Percentiles rank a stretch among this genome's conserved stretches.
Evolutionary conservation across 2,888 invertebrate species (phyloP).

Genomic region (Nemotelus pantherinus): DNA sequence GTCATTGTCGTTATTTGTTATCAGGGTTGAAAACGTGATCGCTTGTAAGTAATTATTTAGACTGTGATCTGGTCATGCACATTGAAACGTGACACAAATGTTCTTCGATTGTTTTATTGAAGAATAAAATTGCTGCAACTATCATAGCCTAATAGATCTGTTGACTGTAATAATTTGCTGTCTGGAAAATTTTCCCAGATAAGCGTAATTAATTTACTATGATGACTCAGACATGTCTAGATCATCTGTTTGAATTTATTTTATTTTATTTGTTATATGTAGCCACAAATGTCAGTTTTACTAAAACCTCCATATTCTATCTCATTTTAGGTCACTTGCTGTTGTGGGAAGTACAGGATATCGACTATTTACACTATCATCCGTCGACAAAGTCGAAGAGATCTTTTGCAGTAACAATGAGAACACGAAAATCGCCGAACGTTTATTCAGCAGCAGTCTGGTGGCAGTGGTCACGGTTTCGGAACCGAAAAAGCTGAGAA

Average conservation of each 20-base stretch:
- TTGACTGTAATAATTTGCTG: too few relatives aligned
- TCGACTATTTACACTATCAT: conserved; percentile 61
- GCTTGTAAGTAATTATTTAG: background rate
- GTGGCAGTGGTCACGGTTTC: conserved; percentile 62
- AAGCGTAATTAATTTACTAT: too few relatives aligned
- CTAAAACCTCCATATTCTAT: background rate
- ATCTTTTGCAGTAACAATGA: conserved; percentile 63
- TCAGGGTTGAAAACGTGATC: background rate
- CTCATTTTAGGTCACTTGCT: conserved; percentile 60
- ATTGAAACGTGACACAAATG: background rate
- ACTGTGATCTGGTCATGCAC: background rate
- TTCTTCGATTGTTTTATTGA: background rate
- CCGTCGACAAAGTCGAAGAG: conserved; percentile 62
- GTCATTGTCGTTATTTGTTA: background rate
- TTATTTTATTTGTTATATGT: too few relatives aligned
- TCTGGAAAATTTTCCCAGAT: too few relatives aligned
- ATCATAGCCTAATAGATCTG: too few relatives aligned
- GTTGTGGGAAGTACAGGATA: conserved; percentile 60
- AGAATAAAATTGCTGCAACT: too few relatives aligned
- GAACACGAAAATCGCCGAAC: conserved; percentile 61
- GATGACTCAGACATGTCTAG: too few relatives aligned
- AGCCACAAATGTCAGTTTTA: too few relatives aligned
- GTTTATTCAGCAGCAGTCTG: conserved; percentile 63
- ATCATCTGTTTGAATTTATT: too few relatives aligned
- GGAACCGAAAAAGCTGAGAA: conserved; percentile 63